Conservation (phyloP, 2,888 invertebrate genomes). For the Stenichneumon culpator region DNA sequence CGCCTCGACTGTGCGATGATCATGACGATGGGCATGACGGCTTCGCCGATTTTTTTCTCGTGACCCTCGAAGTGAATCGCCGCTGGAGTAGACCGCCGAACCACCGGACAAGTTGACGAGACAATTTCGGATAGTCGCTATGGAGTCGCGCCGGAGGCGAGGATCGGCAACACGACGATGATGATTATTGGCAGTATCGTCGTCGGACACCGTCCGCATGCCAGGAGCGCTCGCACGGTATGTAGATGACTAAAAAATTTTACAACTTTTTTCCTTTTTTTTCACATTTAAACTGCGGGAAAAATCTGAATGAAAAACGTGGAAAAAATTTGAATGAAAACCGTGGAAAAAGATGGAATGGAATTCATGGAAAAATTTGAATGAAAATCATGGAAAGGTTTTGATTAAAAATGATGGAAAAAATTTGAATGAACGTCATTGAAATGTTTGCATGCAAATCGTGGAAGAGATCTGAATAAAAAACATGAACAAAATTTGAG, state of each 20-base stretch:
- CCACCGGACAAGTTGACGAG: not conserved
- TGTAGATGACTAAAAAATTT: not conserved
- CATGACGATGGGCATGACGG: conserved; percentile 8
- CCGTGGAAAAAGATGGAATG: not conserved
- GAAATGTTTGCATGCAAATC: too few species aligned
- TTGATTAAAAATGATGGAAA: not conserved
- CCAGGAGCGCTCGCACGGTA: conserved; percentile 42
- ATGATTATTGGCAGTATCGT: conserved; percentile 11
- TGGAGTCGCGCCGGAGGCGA: conserved; percentile 4
- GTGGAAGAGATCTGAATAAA: too few species aligned
- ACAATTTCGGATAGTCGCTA: conserved; percentile 15
- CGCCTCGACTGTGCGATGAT: conserved; percentile 43
- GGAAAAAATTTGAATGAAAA: too few species aligned
- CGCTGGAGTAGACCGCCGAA: not conserved
- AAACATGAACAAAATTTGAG: too few species aligned
- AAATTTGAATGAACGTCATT: not conserved
- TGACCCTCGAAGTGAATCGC: conserved; percentile 40
- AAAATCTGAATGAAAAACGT: not conserved
- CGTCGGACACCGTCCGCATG: conserved; percentile 19
- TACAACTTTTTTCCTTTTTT: not conserved
- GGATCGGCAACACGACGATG: conserved; percentile 12
- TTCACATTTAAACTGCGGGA: not conserved
- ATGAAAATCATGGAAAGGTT: not conserved
- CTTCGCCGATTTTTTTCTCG: conserved; percentile 35
- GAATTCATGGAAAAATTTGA: too few species aligned